Base-by-base conservation (phyloP, 2,888 invertebrate species). In the Drosophila borborema region DNA sequence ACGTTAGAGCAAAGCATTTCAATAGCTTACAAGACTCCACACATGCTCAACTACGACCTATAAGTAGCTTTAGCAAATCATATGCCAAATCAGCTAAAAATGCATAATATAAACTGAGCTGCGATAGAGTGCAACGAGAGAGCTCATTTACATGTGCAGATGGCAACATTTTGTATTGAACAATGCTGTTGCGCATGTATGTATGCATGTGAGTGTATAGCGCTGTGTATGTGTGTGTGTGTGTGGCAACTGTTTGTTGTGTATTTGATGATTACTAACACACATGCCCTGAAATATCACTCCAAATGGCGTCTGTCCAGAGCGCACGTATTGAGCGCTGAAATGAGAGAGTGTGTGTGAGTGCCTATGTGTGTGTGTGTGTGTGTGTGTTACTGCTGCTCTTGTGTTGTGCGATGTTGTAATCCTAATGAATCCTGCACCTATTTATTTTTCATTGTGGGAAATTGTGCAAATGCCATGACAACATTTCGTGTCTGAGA, bases 381-480 rank as follows among this genome's bases (percentile, higher is more conserved):
- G 38, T 58, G 38, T 56, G 59, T 58, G 38, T 48, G n/a, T n/a
- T n/a, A n/a, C n/a, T n/a, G n/a, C n/a, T n/a, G 28, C 48, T 65
- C 10, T 53, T 59, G 36, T 43, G 68, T 69, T 71, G 64, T 80
- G 68, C 67, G 58, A 72, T 76, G 81, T 77, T 82, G 87, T 86
- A 86, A 86, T 86, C 86, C 86, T 86, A 86, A 86, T 86, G 86
- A 86, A 86, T 89, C 89, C 89, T 81, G 86, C 74, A 89, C 89
- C 89, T 89, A 86, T 86, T 89, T 86, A 86, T 86, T 89, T 86
- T 86, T 89, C 86, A 86, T 85, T 86, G 86, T 86, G 89, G 89
- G 86, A 86, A 86, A 89, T 87, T 87, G 87, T 78, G 81, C 86
- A 86, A 87, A 82, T 86, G 86, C 81, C 89, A 90, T 80, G 89